Base-by-base conservation (phyloP, 2,888 invertebrate species). In the Noctua janthina region DNA sequence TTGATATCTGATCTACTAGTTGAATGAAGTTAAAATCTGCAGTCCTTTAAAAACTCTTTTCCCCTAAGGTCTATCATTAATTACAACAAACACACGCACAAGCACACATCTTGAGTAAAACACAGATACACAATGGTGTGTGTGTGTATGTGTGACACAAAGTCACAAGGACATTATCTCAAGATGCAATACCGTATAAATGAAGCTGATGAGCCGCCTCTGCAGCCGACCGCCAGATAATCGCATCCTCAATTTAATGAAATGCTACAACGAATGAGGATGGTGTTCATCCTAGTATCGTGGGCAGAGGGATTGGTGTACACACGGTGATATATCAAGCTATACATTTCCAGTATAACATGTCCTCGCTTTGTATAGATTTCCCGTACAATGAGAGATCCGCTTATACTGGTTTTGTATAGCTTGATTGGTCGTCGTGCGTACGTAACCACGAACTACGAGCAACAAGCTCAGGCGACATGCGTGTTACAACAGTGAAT, bases 161-260 rank as follows among this genome's bases (percentile, higher is more conserved):
- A 39, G 20, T 39, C 35, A 66, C 20, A 68, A 56, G 7, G 6
- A 66, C 46, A 39, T 15, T 17, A 75, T 73, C 87, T 75, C 62
- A 68, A 83, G 86, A 75, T 87, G 88, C 88, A 85, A 79, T 70
- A 83, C 74, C 72, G 64, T 56, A 17, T 59, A 76, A 88, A 81
- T 68, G 76, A 76, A 78, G 29, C 51, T 83, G 79, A 88, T 81
- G 83, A 88, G 69, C 79, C 82, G 82, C 74, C 82, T 87, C 87
- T 81, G 79, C 81, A 85, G 46, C 59, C 67, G 67, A 20, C 67
- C 68, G 23, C n/a, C 39, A 79, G 59, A 76, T 89, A 81, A 88
- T 75, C 71, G 68, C 82, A 89, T 89, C 89, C 89, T 89, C 89
- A 81, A 85, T 84, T 79, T 83, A 90, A 81, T 81, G 73, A 83